These are phyloP conservation scores for Plestiodon gilberti DNA, from an alignment of 2,113 vertebrate species.

Conservation along the genomic window DNA sequence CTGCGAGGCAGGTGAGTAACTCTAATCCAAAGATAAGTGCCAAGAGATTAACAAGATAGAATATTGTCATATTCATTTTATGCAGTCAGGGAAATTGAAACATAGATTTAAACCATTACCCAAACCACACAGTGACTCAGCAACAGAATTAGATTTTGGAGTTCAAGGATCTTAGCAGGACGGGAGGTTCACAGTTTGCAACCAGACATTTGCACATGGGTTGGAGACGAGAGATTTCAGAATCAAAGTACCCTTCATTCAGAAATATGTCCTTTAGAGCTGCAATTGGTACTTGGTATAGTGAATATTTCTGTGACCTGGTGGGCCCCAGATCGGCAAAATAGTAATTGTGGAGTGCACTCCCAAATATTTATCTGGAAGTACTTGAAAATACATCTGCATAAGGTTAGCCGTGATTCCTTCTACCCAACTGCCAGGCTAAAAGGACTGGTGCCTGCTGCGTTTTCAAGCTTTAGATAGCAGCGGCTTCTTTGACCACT, in stretches of 20 bases:
- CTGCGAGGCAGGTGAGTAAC: background rate
- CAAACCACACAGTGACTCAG: background rate
- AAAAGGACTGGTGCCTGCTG: background rate
- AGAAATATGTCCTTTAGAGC: background rate
- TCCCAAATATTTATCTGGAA: background rate
- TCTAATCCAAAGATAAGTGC: background rate
- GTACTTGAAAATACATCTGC: background rate
- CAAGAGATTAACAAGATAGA: background rate
- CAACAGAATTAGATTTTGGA: background rate
- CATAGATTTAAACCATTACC: background rate
- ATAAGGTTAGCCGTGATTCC: background rate
- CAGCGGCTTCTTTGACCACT: no score
- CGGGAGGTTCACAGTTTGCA: background rate
- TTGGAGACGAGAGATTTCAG: constrained; percentile 33
- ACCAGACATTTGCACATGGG: accelerated
- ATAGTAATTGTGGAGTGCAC: background rate
- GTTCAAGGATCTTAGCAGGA: background rate
- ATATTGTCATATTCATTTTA: background rate
- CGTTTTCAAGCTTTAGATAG: background rate
- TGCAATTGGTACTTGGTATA: background rate
- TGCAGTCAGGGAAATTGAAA: background rate
- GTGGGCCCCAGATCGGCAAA: constrained; percentile 9
- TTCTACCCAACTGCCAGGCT: background rate
- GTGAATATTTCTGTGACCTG: background rate
- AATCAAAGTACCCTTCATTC: background rate